These are phyloP conservation scores for Cavia aperea DNA, from an alignment of 2,113 vertebrate genomes.

Conservation along the genomic window DNA sequence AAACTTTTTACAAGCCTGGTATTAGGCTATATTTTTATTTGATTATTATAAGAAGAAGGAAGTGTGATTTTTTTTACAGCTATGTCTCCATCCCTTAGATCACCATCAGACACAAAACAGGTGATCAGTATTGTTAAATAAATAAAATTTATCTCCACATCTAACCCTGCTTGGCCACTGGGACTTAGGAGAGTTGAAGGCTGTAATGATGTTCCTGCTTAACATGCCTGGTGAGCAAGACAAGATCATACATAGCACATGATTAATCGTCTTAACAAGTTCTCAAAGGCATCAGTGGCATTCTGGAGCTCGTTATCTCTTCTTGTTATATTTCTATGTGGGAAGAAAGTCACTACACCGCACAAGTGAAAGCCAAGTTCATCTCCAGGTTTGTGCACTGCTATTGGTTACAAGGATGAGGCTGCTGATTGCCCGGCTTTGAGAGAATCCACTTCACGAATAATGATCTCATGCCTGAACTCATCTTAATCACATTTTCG, in stretches of 20 bases:
- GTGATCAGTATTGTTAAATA: background rate
- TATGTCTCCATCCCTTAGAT: background rate
- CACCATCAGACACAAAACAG: background rate
- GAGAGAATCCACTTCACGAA: slow-evolving; percentile 39
- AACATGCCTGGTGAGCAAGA: background rate
- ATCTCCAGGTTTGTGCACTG: background rate
- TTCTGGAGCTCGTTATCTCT: background rate
- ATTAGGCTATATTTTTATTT: slow-evolving; percentile 6
- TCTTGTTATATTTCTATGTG: background rate
- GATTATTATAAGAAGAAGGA: background rate
- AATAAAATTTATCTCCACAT: background rate
- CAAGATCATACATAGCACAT: background rate
- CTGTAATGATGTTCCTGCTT: background rate
- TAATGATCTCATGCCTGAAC: slow-evolving; percentile 44
- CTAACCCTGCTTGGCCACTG: background rate
- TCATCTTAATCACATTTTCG: slow-evolving; percentile 24
- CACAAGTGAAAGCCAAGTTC: background rate
- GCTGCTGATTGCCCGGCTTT: background rate
- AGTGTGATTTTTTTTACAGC: background rate
- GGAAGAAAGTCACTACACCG: background rate
- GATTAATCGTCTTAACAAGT: background rate
- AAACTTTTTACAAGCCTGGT: background rate
- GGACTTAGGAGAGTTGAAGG: background rate
- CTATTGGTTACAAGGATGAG: background rate
- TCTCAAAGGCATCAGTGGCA: background rate